Evolutionary conservation across 2,797 vertebrate genomes (phyloP).

Genomic region (Characodon lateralis): DNA sequence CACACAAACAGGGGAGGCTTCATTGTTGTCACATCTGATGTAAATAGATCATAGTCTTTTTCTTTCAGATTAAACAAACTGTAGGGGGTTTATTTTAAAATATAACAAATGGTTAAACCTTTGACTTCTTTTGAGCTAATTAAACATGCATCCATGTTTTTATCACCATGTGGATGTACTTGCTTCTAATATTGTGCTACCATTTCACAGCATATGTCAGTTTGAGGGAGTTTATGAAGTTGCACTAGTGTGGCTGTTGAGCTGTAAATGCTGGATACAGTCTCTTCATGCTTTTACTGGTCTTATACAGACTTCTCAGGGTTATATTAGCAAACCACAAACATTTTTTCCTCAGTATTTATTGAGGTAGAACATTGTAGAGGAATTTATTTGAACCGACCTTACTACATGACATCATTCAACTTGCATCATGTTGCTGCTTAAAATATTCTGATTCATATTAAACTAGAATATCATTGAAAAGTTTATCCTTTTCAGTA

Average conservation of each 20-base stretch:
- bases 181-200: slow-evolving; percentile 16
- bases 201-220: slow-evolving; percentile 28
- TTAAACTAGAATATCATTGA: background rate
- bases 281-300: background rate
- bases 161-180: slow-evolving; percentile 3
- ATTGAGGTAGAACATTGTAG: background rate
- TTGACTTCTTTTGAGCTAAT: background rate
- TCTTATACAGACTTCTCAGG: background rate
- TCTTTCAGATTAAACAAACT: background rate
- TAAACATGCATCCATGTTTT: slow-evolving; percentile 3
- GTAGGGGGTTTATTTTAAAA: background rate
- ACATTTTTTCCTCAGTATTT: background rate
- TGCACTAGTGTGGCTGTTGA: background rate
- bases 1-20: slow-evolving; percentile 10
- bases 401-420: background rate
- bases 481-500: background rate
- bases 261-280: slow-evolving; percentile 7
- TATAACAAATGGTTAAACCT: background rate
- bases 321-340: background rate
- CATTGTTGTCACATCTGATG: background rate
- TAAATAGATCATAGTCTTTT: background rate
- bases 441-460: background rate
- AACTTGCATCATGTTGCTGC: background rate
- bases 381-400: background rate
- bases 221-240: slow-evolving; percentile 16